Conservation (phyloP, 2,113 vertebrate genomes). For the Cepphus grylle region DNA sequence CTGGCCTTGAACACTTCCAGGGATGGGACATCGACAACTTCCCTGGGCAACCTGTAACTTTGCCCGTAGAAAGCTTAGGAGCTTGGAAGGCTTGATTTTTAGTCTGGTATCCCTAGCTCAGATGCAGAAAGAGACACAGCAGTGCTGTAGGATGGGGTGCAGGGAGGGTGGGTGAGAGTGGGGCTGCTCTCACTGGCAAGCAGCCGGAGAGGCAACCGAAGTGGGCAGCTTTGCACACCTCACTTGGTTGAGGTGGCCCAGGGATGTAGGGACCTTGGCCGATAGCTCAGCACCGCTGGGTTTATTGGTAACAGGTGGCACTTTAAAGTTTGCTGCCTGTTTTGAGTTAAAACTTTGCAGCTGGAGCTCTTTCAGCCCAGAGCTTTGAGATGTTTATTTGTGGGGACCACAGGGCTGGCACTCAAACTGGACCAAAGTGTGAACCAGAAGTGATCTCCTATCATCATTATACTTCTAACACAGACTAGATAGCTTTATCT, state of each 20-base stretch:
- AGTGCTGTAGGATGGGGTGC: neutral
- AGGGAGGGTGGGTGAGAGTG: accelerated
- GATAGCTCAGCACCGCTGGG: accelerated
- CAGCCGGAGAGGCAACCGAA: neutral
- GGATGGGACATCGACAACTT: neutral
- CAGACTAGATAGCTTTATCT: neutral
- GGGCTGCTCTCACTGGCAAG: neutral
- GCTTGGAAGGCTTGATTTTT: neutral
- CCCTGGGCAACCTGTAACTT: neutral
- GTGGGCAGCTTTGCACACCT: neutral
- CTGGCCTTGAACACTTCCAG: neutral
- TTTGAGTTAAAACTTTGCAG: neutral
- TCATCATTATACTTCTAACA: constrained; percentile 29
- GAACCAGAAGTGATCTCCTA: neutral
- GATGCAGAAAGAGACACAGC: neutral
- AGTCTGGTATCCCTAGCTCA: neutral
- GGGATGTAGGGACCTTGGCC: neutral
- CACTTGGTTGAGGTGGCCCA: neutral
- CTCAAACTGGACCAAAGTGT: neutral
- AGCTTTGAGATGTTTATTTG: neutral
- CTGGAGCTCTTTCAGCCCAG: neutral
- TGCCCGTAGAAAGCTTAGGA: neutral
- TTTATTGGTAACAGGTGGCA: neutral
- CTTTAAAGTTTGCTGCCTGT: neutral
- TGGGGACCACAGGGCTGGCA: neutral